Conservation (phyloP, 2,113 vertebrate genomes). For the Calonectris borealis region DNA sequence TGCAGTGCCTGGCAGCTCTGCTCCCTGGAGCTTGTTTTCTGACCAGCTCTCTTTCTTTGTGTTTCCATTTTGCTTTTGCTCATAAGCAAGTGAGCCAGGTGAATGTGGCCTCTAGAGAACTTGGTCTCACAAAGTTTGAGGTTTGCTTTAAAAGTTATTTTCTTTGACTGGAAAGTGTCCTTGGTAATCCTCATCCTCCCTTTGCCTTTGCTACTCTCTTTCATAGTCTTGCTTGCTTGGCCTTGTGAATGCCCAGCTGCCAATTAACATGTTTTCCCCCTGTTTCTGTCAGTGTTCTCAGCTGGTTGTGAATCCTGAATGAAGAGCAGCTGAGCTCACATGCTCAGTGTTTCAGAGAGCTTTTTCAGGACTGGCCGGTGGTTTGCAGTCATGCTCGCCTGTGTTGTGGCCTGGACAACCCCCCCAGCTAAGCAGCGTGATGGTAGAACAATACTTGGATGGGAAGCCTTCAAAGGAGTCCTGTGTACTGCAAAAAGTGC, state of each 20-base stretch:
- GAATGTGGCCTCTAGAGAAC: neutral
- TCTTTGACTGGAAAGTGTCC: neutral
- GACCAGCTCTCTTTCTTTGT: neutral
- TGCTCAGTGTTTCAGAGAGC: conserved; percentile 1
- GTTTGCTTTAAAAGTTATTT: neutral
- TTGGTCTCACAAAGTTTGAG: neutral
- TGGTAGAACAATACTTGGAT: neutral
- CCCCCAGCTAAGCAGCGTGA: neutral
- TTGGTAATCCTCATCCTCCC: neutral
- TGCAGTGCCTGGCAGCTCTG: fast-evolving
- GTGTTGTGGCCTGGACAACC: neutral
- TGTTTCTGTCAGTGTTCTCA: neutral
- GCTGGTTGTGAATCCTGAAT: conserved; percentile 26
- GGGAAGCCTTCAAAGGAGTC: neutral
- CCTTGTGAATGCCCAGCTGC: neutral
- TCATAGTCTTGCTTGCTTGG: neutral
- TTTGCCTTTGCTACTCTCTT: neutral
- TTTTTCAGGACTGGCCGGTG: neutral
- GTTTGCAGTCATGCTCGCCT: neutral
- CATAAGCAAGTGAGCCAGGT: fast-evolving
- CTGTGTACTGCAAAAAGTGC: neutral
- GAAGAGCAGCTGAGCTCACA: neutral
- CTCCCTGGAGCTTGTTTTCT: neutral
- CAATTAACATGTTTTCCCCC: neutral
- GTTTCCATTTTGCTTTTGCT: neutral